Percentiles rank a stretch among this genome's conserved stretches.
phyloP scores from a whole-genome alignment of 2,797 vertebrate genomes.

The Dermochelys coriacea region DNA sequence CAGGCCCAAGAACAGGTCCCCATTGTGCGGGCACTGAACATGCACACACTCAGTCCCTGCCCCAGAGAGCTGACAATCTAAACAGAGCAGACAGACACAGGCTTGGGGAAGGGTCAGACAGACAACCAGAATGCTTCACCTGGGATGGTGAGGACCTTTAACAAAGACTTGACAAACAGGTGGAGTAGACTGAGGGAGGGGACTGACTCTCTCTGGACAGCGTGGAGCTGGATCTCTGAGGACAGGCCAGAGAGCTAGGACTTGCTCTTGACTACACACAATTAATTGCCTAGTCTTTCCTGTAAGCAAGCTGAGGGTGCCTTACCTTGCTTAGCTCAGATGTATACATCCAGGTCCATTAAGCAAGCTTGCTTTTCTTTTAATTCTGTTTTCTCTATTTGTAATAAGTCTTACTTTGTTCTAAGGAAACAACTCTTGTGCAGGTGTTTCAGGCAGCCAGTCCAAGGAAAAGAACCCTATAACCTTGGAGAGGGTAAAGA shows the following conservation, averaged over 20 bases:
- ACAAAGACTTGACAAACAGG: fast-evolving
- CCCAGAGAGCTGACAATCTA: background rate
- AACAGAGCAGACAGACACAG: background rate
- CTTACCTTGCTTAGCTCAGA: background rate
- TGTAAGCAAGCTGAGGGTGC: fast-evolving
- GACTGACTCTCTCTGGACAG: no score
- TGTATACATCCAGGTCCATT: fast-evolving
- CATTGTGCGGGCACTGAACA: background rate
- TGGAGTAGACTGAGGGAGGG: background rate
- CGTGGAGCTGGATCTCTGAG: no score
- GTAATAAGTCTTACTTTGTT: no score
- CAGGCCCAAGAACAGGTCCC: background rate
- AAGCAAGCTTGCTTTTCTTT: no score
- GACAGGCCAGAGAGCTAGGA: background rate
- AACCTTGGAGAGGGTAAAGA: background rate
- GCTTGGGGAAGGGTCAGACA: background rate
- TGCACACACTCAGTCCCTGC: background rate
- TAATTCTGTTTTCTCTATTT: no score
- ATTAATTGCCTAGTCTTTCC: background rate
- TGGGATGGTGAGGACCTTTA: fast-evolving
- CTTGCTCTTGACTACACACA: fast-evolving
- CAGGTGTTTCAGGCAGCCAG: background rate
- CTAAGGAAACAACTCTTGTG: background rate
- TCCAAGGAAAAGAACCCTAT: background rate
- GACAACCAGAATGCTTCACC: fast-evolving